phyloP scores from a whole-genome alignment of 2,888 invertebrate species.

The Acleris holmiana region DNA sequence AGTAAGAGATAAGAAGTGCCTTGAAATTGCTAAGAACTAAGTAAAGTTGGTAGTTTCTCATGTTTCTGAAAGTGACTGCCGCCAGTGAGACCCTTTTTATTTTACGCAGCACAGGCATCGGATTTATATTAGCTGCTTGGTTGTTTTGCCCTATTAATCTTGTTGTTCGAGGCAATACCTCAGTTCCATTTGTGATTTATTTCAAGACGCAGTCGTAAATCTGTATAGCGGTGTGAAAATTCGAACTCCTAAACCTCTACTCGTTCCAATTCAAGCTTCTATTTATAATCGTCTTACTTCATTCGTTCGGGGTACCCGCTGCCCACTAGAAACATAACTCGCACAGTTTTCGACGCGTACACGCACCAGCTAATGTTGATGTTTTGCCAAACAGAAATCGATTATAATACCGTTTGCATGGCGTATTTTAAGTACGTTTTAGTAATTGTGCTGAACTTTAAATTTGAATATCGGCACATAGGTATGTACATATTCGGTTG shows the following conservation, averaged over 20 bases:
- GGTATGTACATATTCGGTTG: background rate
- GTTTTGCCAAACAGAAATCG: constrained; percentile 54
- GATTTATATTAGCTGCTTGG: background rate
- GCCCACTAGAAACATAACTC: constrained; percentile 53
- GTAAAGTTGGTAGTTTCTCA: background rate
- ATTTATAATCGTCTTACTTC: constrained; percentile 75
- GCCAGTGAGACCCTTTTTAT: background rate
- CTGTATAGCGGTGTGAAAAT: constrained; percentile 60
- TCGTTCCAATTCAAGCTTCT: constrained; percentile 62
- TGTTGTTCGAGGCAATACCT: constrained; percentile 46
- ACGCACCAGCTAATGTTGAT: constrained; percentile 51
- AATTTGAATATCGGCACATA: no score
- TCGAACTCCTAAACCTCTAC: constrained; percentile 51
- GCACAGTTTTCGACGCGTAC: constrained; percentile 51
- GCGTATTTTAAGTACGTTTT: background rate
- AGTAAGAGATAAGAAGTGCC: constrained; percentile 10
- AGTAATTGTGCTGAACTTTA: no score
- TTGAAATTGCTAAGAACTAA: constrained; percentile 5
- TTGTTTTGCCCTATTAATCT: constrained; percentile 44
- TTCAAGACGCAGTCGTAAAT: constrained; percentile 55
- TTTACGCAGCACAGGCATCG: background rate
- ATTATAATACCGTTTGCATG: constrained; percentile 6
- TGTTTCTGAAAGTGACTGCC: background rate
- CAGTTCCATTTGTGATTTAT: constrained; percentile 51
- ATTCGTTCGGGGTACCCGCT: constrained; percentile 47